Conservation (phyloP, 2,888 invertebrate species). For the Stenodema calcarata region DNA sequence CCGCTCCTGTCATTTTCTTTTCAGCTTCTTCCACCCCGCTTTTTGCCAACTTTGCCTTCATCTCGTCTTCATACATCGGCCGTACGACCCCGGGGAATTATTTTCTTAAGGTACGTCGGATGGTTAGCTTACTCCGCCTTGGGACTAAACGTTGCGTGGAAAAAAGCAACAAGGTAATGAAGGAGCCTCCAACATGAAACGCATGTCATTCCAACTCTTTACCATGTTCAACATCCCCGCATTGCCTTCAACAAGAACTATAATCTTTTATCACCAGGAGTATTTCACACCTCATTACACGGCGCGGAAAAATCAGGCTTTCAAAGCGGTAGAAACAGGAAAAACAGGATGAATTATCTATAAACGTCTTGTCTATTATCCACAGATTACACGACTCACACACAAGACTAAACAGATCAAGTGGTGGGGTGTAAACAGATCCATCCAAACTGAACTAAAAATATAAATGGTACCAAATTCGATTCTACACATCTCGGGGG, state of each 20-base stretch:
- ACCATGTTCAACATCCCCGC: background rate
- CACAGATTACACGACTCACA: no score
- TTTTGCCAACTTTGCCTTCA: background rate
- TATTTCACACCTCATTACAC: background rate
- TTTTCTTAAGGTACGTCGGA: conserved; percentile 26
- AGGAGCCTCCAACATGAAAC: background rate
- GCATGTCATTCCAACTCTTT: conserved; percentile 33
- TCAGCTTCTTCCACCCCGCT: conserved; percentile 2
- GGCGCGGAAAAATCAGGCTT: background rate
- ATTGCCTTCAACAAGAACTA: background rate
- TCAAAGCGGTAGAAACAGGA: background rate
- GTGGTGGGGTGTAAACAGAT: no score
- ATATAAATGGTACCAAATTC: no score
- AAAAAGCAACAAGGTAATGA: conserved; percentile 22
- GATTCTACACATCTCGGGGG: no score
- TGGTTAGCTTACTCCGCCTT: background rate
- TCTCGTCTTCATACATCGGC: conserved; percentile 34
- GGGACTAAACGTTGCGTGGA: background rate
- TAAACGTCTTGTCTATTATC: no score
- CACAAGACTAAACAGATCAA: no score
- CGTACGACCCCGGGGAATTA: background rate
- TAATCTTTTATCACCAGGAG: background rate
- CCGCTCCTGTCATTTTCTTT: conserved; percentile 43
- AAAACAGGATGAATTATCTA: no score
- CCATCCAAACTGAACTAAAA: no score